A percentile compares a stretch with the other conserved stretches of the same genome.
phyloP scores from a whole-genome alignment of 2,113 vertebrate genomes.

The Sapajus apella region DNA sequence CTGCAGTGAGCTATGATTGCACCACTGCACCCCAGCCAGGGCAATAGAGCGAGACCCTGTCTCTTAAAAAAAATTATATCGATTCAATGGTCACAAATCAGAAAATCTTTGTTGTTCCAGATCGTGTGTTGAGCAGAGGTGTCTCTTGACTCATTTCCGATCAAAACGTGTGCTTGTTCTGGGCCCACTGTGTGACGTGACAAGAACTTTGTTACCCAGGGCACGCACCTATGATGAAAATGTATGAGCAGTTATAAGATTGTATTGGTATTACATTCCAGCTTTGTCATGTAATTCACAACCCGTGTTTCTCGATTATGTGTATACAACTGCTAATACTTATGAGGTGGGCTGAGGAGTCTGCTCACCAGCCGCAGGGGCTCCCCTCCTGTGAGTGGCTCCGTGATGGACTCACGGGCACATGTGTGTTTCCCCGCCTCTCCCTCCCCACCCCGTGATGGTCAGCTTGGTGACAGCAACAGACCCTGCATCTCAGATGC shows the following conservation, averaged over 20 bases:
- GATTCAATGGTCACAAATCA: neutral
- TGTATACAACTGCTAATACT: constrained; percentile 22
- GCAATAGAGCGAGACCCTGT: no score
- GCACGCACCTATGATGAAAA: neutral
- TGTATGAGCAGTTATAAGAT: neutral
- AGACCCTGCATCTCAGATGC: neutral
- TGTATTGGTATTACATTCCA: neutral
- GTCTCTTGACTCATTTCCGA: neutral
- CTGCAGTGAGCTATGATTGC: no score
- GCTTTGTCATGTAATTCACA: neutral
- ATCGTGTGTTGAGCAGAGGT: neutral
- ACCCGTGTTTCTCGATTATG: neutral
- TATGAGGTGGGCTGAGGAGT: neutral
- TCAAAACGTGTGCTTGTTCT: neutral
- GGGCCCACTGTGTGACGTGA: neutral
- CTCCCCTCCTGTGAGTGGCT: neutral
- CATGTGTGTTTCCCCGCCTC: neutral
- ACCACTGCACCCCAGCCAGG: no score
- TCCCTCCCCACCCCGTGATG: no score
- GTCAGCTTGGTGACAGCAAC: neutral
- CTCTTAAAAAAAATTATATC: no score
- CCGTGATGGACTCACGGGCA: neutral
- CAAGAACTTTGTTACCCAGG: neutral
- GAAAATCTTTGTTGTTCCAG: neutral
- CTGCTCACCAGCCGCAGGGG: neutral